Conservation (phyloP, 1,140 invertebrate species). For the Leucophenga varia region DNA sequence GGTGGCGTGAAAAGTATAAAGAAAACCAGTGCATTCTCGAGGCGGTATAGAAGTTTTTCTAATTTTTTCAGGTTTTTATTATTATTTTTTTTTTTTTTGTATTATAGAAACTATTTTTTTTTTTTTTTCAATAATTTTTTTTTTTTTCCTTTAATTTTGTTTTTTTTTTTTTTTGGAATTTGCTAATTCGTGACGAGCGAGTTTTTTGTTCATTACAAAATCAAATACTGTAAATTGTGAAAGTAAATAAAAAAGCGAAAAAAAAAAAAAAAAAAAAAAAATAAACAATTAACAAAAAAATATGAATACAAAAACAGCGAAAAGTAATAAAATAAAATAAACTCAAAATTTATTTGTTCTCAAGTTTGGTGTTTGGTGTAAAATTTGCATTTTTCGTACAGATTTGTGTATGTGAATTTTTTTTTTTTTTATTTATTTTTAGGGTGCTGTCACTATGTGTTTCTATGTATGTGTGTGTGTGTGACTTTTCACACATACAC, state of each 20-base stretch:
- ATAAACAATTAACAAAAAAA: too few relatives aligned
- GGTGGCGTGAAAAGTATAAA: conserved; percentile 4
- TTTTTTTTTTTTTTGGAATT: conserved; percentile 26
- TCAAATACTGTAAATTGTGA: too few relatives aligned
- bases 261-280: too few relatives aligned
- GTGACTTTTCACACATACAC: conserved; percentile 18
- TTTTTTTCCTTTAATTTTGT: conserved; percentile 16
- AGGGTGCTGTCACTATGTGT: conserved; percentile 6
- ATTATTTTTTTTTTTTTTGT: too few relatives aligned
- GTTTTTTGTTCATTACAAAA: too few relatives aligned
- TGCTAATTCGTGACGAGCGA: conserved; percentile 17
- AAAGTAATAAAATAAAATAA: too few relatives aligned
- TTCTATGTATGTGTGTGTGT: conserved; percentile 12
- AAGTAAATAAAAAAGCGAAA: too few relatives aligned
- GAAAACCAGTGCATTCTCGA: conserved; percentile 15
- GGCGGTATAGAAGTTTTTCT: not conserved
- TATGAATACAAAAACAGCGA: too few relatives aligned
- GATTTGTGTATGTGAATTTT: too few relatives aligned
- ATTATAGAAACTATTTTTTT: not conserved
- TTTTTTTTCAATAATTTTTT: conserved; percentile 7
- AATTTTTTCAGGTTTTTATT: not conserved
- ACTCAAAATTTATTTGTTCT: too few relatives aligned
- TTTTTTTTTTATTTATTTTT: conserved; percentile 13
- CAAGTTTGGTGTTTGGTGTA: too few relatives aligned
- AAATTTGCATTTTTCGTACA: too few relatives aligned